These are phyloP conservation scores for Meloe dianella DNA, from an alignment of 2,888 invertebrate species.

Conservation along the genomic window DNA sequence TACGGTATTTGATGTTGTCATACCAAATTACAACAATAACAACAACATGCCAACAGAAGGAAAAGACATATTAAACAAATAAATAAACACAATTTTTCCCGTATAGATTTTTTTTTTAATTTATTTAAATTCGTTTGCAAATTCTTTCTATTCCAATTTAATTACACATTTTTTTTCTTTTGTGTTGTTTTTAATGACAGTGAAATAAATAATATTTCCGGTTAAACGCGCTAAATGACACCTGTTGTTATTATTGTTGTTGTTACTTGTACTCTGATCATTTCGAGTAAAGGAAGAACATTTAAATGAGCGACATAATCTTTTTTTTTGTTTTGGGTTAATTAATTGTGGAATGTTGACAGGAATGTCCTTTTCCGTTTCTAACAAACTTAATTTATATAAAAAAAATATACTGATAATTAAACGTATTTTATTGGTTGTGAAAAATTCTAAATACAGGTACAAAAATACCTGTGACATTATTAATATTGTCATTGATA, in stretches of 20 bases:
- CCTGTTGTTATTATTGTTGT: not conserved
- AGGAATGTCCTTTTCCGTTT: not conserved
- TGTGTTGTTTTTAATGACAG: not conserved
- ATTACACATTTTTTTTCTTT: not conserved
- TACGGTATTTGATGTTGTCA: not conserved
- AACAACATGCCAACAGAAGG: not conserved
- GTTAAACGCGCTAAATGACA: not conserved
- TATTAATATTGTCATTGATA: conserved; percentile 2
- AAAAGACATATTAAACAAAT: not conserved
- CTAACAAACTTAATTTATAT: not conserved
- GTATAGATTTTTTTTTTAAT: too few relatives aligned
- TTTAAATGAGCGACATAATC: too few relatives aligned
- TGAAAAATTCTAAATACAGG: too few relatives aligned
- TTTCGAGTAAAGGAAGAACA: not conserved
- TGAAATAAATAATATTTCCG: not conserved
- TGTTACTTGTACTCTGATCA: not conserved
- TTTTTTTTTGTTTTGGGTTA: too few relatives aligned
- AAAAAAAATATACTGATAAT: too few relatives aligned
- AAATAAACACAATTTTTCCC: not conserved
- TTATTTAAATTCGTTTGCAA: too few relatives aligned
- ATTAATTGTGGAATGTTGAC: not conserved
- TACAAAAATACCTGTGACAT: not conserved
- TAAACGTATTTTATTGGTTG: too few relatives aligned
- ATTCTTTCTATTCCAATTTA: not conserved
- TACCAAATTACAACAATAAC: not conserved